Conservation (phyloP, 2,113 vertebrate species). For the Alexandromys fortis region DNA sequence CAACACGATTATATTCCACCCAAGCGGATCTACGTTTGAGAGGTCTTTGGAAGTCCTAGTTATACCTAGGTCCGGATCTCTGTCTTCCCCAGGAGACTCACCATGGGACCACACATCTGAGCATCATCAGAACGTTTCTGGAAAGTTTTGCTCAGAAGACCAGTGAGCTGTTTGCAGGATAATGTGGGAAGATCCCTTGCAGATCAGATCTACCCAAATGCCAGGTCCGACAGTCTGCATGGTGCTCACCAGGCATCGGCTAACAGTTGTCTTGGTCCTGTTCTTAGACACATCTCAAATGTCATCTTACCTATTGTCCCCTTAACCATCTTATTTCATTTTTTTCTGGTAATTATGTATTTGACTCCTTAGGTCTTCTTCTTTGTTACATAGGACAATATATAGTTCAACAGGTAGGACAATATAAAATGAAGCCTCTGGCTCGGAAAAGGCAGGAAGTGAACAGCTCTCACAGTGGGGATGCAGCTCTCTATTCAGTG, state of each 20-base stretch:
- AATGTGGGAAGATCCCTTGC: not conserved
- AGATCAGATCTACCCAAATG: too few species aligned
- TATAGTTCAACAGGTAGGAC: not conserved
- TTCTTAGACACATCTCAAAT: not conserved
- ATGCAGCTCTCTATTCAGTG: not conserved
- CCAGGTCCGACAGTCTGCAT: not conserved
- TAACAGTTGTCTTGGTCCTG: not conserved
- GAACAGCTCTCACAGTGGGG: not conserved
- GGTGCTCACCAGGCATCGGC: not conserved
- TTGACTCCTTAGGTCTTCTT: not conserved
- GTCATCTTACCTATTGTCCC: constrained; percentile 2
- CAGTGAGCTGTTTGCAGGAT: not conserved
- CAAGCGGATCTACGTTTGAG: not conserved
- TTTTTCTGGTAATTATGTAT: constrained; percentile 6
- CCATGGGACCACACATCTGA: rapidly evolving
- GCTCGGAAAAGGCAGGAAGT: constrained; percentile 4
- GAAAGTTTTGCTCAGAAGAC: not conserved
- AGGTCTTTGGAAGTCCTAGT: not conserved
- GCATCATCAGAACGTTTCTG: not conserved
- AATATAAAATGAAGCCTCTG: not conserved
- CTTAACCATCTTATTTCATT: not conserved
- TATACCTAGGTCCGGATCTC: rapidly evolving
- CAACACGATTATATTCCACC: not conserved
- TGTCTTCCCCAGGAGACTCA: not conserved
- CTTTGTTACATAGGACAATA: constrained; percentile 23